Evolutionary conservation across 1,140 invertebrate genomes (phyloP).

Genomic region (Oreohelix idahoensis): DNA sequence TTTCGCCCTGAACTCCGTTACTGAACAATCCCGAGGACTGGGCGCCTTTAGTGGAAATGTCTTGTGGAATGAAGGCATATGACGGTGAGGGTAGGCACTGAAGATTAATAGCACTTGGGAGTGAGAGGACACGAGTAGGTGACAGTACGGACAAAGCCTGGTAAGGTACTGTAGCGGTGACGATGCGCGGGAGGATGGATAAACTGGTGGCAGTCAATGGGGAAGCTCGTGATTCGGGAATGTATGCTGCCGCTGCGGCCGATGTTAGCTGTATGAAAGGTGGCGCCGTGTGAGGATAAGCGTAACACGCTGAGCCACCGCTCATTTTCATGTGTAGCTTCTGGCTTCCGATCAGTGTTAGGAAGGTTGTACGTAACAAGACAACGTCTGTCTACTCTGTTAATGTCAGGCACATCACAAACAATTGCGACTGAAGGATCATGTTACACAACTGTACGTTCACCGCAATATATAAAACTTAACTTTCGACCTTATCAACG

Average conservation of each 20-base stretch:
- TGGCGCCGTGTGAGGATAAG: neutral
- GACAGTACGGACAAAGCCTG: neutral
- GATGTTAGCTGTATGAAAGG: neutral
- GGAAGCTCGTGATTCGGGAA: neutral
- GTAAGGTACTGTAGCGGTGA: neutral
- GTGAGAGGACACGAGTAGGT: neutral
- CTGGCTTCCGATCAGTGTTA: neutral
- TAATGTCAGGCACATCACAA: neutral
- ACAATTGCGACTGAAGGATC: too few species aligned
- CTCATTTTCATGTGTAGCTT: neutral
- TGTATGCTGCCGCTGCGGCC: neutral
- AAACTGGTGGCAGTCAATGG: neutral
- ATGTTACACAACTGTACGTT: too few species aligned
- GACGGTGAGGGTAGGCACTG: neutral
- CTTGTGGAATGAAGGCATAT: constrained; percentile 7
- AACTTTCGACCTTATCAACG: too few species aligned
- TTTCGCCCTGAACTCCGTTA: neutral
- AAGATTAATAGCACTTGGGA: constrained; percentile 3
- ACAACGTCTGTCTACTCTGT: neutral
- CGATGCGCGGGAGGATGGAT: neutral
- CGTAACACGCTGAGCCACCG: neutral
- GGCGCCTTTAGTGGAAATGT: neutral
- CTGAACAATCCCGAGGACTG: neutral
- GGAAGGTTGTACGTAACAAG: neutral
- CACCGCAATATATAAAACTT: too few species aligned